These are phyloP conservation scores for Leucania comma DNA, from an alignment of 2,888 invertebrate species.

Conservation along the genomic window DNA sequence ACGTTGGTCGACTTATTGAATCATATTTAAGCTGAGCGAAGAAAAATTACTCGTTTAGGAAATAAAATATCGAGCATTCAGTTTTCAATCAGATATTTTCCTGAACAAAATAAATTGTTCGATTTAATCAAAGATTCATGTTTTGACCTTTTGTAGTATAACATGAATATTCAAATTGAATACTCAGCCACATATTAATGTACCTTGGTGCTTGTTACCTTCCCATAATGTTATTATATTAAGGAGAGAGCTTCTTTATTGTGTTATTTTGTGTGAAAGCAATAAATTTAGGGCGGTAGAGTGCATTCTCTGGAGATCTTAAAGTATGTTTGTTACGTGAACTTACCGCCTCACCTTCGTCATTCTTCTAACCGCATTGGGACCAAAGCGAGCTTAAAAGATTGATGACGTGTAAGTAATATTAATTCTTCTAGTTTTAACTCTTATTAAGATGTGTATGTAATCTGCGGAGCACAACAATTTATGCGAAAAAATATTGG, in stretches of 20 bases:
- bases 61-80: conserved; percentile 26
- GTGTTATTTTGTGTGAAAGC: conserved; percentile 29
- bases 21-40: not conserved
- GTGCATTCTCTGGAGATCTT: conserved; percentile 5
- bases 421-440: too few species aligned
- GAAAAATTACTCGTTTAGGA: conserved; percentile 8
- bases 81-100: conserved; percentile 2
- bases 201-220: not conserved
- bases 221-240: conserved; percentile 8
- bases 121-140: not conserved
- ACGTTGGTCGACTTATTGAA: not conserved
- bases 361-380: conserved; percentile 2
- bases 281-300: conserved; percentile 22
- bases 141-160: not conserved
- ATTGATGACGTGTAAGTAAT: not conserved
- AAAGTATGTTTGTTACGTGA: not conserved
- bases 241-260: conserved; percentile 27
- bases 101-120: conserved; percentile 9
- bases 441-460: too few species aligned
- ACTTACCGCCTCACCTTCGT: not conserved
- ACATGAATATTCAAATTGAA: conserved; percentile 1
- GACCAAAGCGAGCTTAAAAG: not conserved
- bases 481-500: too few species aligned
- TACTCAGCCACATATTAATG: conserved; percentile 1
- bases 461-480: too few species aligned